Conservation (phyloP, 2,888 invertebrate genomes). For the Diarsia dahlii region DNA sequence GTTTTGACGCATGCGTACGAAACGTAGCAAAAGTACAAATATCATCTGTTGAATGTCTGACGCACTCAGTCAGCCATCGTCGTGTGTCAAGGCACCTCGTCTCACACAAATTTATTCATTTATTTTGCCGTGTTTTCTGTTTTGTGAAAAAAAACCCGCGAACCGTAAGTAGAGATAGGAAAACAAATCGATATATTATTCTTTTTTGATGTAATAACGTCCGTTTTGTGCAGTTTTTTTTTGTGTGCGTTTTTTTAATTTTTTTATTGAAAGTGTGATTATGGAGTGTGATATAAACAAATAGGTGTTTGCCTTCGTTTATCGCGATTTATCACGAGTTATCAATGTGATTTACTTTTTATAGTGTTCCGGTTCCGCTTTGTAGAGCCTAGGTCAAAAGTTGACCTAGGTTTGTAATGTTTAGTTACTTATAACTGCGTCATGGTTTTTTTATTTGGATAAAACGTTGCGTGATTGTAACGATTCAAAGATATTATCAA, state of each 20-base stretch:
- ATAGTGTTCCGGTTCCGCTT: slow-evolving; percentile 60
- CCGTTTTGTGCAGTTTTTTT: slow-evolving; percentile 56
- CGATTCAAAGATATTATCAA: slow-evolving; percentile 36
- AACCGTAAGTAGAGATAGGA: slow-evolving; percentile 65
- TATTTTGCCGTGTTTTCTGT: slow-evolving; percentile 77
- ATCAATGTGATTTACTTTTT: slow-evolving; percentile 68
- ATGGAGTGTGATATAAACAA: slow-evolving; percentile 53
- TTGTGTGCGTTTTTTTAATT: slow-evolving; percentile 35
- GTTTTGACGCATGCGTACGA: slow-evolving; percentile 82
- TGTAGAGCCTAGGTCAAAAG: slow-evolving; percentile 58
- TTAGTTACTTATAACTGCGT: slow-evolving; percentile 35
- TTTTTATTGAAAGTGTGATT: slow-evolving; percentile 44
- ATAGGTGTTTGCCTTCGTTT: slow-evolving; percentile 61
- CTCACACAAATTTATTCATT: slow-evolving; percentile 70
- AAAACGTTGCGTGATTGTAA: slow-evolving; percentile 30
- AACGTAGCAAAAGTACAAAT: slow-evolving; percentile 78
- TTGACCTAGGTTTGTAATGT: slow-evolving; percentile 61
- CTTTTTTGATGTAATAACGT: slow-evolving; percentile 36
- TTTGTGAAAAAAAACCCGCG: slow-evolving; percentile 61
- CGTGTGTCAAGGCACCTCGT: slow-evolving; percentile 76
- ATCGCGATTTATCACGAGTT: slow-evolving; percentile 52
- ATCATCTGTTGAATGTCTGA: slow-evolving; percentile 84
- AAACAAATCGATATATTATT: slow-evolving; percentile 5
- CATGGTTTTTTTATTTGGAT: slow-evolving; percentile 18
- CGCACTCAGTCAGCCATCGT: slow-evolving; percentile 85